Evolutionary conservation across 2,113 vertebrate genomes (phyloP).

Genomic region (Centropus unirufus): DNA sequence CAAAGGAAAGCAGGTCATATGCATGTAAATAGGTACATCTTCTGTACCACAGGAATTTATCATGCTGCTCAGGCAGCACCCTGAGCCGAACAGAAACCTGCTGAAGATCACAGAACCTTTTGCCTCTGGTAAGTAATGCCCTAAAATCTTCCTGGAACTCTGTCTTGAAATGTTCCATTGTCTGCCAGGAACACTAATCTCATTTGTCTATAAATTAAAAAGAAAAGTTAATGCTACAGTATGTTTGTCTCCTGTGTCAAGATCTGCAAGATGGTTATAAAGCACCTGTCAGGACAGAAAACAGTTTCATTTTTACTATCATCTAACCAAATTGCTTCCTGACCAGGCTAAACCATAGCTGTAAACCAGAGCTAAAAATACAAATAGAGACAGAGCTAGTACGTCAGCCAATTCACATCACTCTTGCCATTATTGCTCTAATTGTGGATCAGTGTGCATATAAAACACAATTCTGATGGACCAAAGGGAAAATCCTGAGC

Average conservation of each 20-base stretch:
- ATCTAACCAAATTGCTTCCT: background rate
- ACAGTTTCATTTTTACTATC: background rate
- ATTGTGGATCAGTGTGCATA: background rate
- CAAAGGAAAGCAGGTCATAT: conserved; percentile 34
- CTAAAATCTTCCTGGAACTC: background rate
- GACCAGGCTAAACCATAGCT: background rate
- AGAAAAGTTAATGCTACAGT: background rate
- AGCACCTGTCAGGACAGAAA: background rate
- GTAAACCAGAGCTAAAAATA: background rate
- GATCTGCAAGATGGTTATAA: background rate
- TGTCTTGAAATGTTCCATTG: background rate
- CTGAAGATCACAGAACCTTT: background rate
- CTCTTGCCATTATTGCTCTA: background rate
- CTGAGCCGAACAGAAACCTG: conserved; percentile 1
- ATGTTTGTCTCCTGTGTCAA: background rate
- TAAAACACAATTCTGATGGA: background rate
- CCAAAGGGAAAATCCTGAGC: background rate
- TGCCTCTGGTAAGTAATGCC: background rate
- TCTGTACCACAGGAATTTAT: background rate
- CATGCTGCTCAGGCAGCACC: background rate
- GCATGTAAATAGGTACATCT: background rate
- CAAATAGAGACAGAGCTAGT: background rate
- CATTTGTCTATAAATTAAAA: background rate
- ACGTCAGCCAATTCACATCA: background rate
- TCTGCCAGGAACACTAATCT: background rate